Evolutionary conservation across 2,888 invertebrate species (phyloP).

Genomic region (Nomada ferruginata): DNA sequence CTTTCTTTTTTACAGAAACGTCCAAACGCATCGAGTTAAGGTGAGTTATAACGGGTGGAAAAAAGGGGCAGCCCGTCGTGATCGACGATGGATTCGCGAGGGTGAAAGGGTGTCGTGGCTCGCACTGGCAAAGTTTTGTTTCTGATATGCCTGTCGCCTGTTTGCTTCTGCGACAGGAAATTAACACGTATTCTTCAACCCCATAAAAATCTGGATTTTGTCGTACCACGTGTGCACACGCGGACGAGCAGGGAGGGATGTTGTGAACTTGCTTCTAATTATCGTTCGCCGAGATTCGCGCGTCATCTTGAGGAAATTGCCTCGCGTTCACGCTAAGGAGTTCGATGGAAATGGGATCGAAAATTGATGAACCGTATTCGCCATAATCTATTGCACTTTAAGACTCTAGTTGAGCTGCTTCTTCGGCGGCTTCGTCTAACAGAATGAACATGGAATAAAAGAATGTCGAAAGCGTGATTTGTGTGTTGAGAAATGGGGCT

Average conservation of each 20-base stretch:
- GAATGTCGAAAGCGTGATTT: too few relatives aligned
- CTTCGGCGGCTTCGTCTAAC: too few relatives aligned
- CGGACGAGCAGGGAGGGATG: too few relatives aligned
- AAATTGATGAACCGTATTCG: not conserved
- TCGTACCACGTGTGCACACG: too few relatives aligned
- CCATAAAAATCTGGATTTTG: slow-evolving; percentile 2
- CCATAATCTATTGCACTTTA: not conserved
- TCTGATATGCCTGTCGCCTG: slow-evolving; percentile 49
- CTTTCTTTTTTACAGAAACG: not conserved
- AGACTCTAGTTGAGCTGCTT: too few relatives aligned
- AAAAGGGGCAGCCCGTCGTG: not conserved
- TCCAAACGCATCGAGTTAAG: slow-evolving; percentile 3
- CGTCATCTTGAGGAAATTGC: not conserved
- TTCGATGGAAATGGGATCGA: not conserved
- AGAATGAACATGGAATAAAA: too few relatives aligned
- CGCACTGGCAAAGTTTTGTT: slow-evolving; percentile 54
- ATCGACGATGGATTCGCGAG: not conserved
- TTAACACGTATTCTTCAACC: slow-evolving; percentile 71
- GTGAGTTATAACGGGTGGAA: slow-evolving; percentile 2
- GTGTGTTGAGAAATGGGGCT: too few relatives aligned
- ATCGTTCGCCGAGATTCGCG: not conserved
- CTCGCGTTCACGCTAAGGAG: not conserved
- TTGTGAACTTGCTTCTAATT: slow-evolving; percentile 10
- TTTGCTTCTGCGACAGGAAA: slow-evolving; percentile 72
- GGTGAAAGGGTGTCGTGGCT: slow-evolving; percentile 32